A percentile compares a stretch with the other conserved stretches of the same genome.
Evolutionary conservation across 2,888 invertebrate species (phyloP).

Genomic region (Archips crataeganus): DNA sequence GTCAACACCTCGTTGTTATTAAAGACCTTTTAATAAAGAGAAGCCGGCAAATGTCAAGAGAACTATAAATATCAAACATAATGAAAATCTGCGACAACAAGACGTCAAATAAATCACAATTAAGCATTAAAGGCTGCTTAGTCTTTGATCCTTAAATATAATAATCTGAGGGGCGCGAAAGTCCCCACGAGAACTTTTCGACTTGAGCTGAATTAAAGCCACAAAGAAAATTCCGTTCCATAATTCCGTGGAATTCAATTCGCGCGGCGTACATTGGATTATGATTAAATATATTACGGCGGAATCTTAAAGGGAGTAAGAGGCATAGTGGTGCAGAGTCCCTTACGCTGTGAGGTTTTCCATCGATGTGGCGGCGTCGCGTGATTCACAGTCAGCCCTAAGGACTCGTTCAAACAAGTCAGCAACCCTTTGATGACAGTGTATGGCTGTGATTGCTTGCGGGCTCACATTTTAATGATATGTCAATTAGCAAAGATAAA

Average conservation of each 20-base stretch:
- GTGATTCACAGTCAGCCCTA: slow-evolving; percentile 24
- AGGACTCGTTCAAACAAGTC: slow-evolving; percentile 21
- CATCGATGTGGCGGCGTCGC: slow-evolving; percentile 5
- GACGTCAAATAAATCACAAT: slow-evolving; percentile 21
- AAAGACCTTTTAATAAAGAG: slow-evolving; percentile 9
- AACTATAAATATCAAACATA: slow-evolving; percentile 2
- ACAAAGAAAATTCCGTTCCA: slow-evolving; percentile 17
- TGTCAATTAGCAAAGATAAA: not conserved
- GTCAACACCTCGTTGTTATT: not conserved
- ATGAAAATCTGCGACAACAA: slow-evolving; percentile 8
- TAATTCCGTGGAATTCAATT: slow-evolving; percentile 22
- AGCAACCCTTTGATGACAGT: slow-evolving; percentile 21
- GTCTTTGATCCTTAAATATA: slow-evolving; percentile 28
- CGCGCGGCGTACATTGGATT: slow-evolving; percentile 12
- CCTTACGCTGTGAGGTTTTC: not conserved
- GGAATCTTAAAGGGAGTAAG: not conserved
- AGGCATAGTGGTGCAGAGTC: not conserved
- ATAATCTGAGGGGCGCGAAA: slow-evolving; percentile 18
- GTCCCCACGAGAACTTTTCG: slow-evolving; percentile 10
- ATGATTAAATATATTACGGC: slow-evolving; percentile 13
- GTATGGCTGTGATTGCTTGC: slow-evolving; percentile 1
- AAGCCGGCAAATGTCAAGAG: slow-evolving; percentile 6
- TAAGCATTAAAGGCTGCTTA: slow-evolving; percentile 7
- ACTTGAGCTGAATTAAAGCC: slow-evolving; percentile 16
- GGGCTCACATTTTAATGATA: slow-evolving; percentile 9